Percentiles rank a stretch among this genome's conserved stretches.
phyloP scores from a whole-genome alignment of 2,113 vertebrate species.

The Nanger granti region DNA sequence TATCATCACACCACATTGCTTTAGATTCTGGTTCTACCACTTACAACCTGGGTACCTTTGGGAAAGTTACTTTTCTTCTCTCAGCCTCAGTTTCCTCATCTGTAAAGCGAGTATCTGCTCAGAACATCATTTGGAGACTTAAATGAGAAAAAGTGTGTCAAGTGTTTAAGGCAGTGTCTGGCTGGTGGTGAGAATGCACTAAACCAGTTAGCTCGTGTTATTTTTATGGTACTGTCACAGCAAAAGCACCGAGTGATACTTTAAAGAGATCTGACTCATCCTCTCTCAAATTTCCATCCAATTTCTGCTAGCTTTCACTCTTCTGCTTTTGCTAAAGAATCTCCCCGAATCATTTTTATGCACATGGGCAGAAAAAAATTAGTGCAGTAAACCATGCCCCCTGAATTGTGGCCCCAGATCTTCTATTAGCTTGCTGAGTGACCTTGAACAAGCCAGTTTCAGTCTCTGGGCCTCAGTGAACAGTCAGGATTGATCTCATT shows the following conservation, averaged over 20 bases:
- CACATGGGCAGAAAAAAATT: background rate
- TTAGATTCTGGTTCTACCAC: background rate
- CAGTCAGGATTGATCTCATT: conserved; percentile 24
- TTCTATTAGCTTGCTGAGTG: conserved; percentile 20
- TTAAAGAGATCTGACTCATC: conserved; percentile 42
- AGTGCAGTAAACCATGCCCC: background rate
- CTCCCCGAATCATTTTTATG: conserved; percentile 7
- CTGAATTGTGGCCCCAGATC: background rate
- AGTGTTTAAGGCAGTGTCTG: background rate
- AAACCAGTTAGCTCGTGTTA: conserved; percentile 11
- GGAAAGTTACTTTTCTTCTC: background rate
- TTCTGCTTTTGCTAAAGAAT: conserved; percentile 20
- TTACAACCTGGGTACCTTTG: background rate
- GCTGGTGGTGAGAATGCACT: background rate
- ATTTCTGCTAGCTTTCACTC: conserved; percentile 24
- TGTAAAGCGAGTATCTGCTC: conserved; percentile 18
- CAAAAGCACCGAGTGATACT: conserved; percentile 35
- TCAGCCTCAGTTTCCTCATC: conserved; percentile 7
- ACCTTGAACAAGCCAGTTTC: conserved; percentile 8
- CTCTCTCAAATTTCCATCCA: conserved; percentile 21
- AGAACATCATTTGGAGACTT: background rate
- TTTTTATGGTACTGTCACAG: conserved; percentile 39
- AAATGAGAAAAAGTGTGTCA: background rate
- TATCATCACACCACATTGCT: background rate
- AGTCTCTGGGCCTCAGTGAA: conserved; percentile 13